Evolutionary conservation across 1,140 invertebrate genomes (phyloP).

Genomic region (Tetraneura akinire): DNA sequence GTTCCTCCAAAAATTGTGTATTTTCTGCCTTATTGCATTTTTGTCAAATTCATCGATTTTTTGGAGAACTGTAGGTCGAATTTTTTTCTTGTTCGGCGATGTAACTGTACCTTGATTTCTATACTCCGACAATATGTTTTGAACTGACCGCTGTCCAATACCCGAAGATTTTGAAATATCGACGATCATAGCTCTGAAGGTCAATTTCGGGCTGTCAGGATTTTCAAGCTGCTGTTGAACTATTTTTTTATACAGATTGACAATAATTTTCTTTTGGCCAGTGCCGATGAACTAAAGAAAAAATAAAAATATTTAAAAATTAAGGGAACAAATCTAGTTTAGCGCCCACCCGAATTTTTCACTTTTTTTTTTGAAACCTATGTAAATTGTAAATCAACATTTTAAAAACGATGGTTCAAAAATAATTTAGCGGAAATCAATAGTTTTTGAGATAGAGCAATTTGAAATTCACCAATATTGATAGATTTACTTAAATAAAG

Average conservation of each 20-base stretch:
- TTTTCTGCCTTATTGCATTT: neutral
- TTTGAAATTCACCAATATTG: too few species aligned
- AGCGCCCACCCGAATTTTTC: too few species aligned
- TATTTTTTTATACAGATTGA: neutral
- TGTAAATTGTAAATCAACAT: too few species aligned
- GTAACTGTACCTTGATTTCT: neutral
- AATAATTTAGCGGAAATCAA: too few species aligned
- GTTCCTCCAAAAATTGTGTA: neutral
- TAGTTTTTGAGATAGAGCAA: too few species aligned
- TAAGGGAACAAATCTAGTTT: too few species aligned
- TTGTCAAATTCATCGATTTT: neutral
- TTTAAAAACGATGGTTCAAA: too few species aligned
- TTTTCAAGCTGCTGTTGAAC: neutral
- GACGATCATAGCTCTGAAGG: neutral
- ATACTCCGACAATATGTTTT: neutral
- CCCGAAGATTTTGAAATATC: neutral
- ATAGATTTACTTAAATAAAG: too few species aligned
- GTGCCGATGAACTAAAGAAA: too few species aligned
- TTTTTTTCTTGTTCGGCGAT: neutral
- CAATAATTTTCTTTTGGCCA: neutral
- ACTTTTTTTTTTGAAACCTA: too few species aligned
- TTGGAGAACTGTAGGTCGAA: neutral
- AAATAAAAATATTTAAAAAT: too few species aligned
- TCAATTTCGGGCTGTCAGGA: neutral
- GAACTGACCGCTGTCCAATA: neutral